Base-by-base conservation (phyloP, 2,888 invertebrate genomes). In the Drosophila melanocephala region DNA sequence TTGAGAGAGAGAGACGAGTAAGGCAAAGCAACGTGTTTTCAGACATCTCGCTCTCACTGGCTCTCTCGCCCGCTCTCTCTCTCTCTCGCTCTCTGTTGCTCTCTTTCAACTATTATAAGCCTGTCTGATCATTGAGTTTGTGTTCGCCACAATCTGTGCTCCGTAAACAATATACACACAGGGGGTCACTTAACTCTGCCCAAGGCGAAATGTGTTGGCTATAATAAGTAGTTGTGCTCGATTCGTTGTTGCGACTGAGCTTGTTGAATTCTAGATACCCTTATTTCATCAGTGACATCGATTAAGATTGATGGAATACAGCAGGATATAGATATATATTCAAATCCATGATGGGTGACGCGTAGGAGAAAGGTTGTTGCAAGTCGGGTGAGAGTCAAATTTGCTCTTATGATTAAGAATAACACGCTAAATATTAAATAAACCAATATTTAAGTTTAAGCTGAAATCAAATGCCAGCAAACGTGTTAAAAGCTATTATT, bases 1-100 rank as follows among this genome's bases (percentile, higher is more conserved):
- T 89, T 72, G 59, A 62, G 56, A 59, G 47, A n/a, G 82, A 81
- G 82, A 81, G 35, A 35, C 65, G 37, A 59, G 22, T 74, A 70
- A 79, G 50, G 62, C 82, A 79, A 73, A 66, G 79, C 74, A 50
- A 51, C 51, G 28, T 59, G 6, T 44, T 53, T 52, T 10, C n/a
- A 16, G n/a, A 53, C 7, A 61, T 50, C 30, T n/a, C 44, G 50
- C 3, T 53, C 50, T 30, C 53, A 10, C 37, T 37, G 39, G 0
- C 37, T 19, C 19, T n/a, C 6, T 19, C 37, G 16, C n/a, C n/a
- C 12, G 5, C n/a, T 44, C 44, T 44, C 22, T 44, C 12, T 4
- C 47, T 22, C 16, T 9, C 14, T 4, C 2, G 2, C 22, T 16
- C 22, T 22, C 10, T 14, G 7, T 14, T 26, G 28, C 26, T 12